These are phyloP conservation scores for Boleophthalmus pectinirostris DNA, from an alignment of 2,113 vertebrate genomes.

Conservation along the genomic window DNA sequence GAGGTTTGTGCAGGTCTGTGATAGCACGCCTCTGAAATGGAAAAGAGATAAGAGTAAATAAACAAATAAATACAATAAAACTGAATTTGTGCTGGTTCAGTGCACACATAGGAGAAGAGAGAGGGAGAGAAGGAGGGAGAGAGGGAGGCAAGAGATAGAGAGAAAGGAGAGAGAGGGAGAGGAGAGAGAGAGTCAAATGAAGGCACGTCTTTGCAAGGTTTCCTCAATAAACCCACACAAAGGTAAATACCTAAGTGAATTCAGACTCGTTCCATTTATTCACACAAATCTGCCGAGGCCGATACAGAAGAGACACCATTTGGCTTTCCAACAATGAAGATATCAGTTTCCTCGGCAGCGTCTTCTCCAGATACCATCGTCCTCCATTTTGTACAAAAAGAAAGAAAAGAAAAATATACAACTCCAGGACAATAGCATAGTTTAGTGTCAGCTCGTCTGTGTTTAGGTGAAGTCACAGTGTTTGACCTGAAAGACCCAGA, in stretches of 20 bases:
- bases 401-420: slow-evolving; percentile 33
- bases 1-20: slow-evolving; percentile 71
- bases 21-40: slow-evolving; percentile 75
- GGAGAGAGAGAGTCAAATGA: slow-evolving; percentile 18
- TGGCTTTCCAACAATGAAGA: slow-evolving; percentile 61
- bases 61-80: slow-evolving; percentile 78
- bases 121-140: not conserved
- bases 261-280: slow-evolving; percentile 65
- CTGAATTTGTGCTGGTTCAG: slow-evolving; percentile 77
- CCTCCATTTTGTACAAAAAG: slow-evolving; percentile 37
- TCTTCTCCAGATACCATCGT: slow-evolving; percentile 53
- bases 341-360: slow-evolving; percentile 62
- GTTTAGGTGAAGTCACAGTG: not conserved
- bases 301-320: slow-evolving; percentile 61
- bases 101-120: slow-evolving; percentile 60
- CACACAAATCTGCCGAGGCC: slow-evolving; percentile 49
- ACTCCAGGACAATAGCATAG: slow-evolving; percentile 57
- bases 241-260: slow-evolving; percentile 70
- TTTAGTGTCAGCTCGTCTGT: slow-evolving; percentile 75
- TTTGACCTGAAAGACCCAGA: not conserved
- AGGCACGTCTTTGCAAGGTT: slow-evolving; percentile 39
- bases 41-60: slow-evolving; percentile 79
- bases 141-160: slow-evolving; percentile 14
- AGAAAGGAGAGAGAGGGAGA: not conserved
- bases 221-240: slow-evolving; percentile 58